phyloP scores from a whole-genome alignment of 2,113 vertebrate species.

The Microtus pennsylvanicus region DNA sequence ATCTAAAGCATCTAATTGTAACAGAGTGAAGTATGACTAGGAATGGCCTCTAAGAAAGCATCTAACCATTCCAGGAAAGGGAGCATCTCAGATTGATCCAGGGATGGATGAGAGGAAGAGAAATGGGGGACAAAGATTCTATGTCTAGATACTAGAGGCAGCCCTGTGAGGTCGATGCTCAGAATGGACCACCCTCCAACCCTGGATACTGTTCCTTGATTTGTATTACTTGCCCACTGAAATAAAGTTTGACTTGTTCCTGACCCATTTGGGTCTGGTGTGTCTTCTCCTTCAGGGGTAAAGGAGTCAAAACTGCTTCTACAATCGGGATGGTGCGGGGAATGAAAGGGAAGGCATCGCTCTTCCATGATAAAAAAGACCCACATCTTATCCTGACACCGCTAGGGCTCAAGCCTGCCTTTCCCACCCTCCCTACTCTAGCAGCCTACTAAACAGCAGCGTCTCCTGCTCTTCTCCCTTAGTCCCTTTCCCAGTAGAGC shows the following conservation, averaged over 20 bases:
- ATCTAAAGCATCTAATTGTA: background rate
- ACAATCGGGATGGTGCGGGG: background rate
- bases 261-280: background rate
- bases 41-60: background rate
- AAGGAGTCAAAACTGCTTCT: background rate
- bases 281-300: background rate
- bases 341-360: background rate
- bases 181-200: background rate
- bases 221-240: background rate
- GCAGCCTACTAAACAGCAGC: background rate
- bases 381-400: fast-evolving
- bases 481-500: background rate
- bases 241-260: background rate
- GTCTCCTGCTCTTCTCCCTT: background rate
- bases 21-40: background rate
- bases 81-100: background rate
- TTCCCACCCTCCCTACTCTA: background rate
- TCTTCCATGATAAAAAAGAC: background rate
- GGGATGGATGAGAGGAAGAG: background rate
- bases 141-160: background rate
- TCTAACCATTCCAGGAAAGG: background rate
- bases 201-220: background rate
- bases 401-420: background rate
- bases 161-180: too few relatives aligned
- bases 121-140: background rate